Conservation (phyloP, 92 coral and sea anemone species). For the Diadumene lineata region DNA sequence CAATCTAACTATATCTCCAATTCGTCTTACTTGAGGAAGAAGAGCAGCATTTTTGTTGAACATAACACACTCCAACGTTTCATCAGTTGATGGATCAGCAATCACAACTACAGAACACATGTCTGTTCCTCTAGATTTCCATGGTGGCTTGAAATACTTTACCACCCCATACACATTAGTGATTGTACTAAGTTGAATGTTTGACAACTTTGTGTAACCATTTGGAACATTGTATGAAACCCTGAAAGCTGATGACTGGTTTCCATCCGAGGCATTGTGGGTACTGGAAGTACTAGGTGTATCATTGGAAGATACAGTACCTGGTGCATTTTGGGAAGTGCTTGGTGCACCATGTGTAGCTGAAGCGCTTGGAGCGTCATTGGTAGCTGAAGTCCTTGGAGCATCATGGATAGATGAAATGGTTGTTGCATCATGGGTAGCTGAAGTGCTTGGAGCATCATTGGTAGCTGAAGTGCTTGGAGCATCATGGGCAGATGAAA, state of each 20-base stretch:
- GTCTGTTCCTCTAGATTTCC: conserved; percentile 77
- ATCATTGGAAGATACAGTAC: too few species aligned
- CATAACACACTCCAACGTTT: conserved; percentile 59
- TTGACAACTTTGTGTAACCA: conserved; percentile 52
- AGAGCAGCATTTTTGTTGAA: conserved; percentile 44
- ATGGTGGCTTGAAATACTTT: conserved; percentile 69
- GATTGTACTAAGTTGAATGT: conserved; percentile 32
- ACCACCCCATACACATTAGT: conserved; percentile 67
- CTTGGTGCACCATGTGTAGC: not conserved
- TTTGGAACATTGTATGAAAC: conserved; percentile 44
- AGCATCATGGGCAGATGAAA: not conserved
- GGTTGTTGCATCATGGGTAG: not conserved
- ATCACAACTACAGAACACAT: conserved; percentile 68
- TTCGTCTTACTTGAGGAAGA: conserved; percentile 55
- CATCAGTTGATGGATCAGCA: conserved; percentile 60
- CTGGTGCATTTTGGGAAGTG: conserved; percentile 2
- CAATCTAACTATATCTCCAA: conserved; percentile 69
- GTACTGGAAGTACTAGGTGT: not conserved
- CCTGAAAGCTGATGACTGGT: not conserved
- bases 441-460: not conserved
- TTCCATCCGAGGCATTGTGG: not conserved
- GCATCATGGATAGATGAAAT: not conserved
- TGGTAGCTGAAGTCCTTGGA: not conserved
- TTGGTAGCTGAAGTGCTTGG: not conserved
- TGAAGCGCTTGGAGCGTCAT: not conserved